These are phyloP conservation scores for Callipepla californica DNA, from an alignment of 2,113 vertebrate genomes.

Conservation along the genomic window DNA sequence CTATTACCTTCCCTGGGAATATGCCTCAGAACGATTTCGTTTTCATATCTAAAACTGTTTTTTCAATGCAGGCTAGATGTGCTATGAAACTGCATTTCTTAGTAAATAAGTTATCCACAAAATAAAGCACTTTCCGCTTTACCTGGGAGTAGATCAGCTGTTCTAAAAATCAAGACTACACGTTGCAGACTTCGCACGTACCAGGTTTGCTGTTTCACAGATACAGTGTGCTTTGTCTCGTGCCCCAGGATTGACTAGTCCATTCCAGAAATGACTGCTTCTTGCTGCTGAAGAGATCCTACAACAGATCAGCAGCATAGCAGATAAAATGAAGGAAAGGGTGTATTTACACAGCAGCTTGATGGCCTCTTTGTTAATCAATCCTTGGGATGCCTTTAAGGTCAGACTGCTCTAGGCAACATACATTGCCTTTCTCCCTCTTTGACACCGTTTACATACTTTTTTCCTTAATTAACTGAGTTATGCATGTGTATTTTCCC, in stretches of 20 bases:
- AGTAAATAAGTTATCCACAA: background rate
- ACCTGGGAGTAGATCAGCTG: background rate
- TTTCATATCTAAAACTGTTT: background rate
- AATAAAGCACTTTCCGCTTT: background rate
- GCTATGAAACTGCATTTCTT: background rate
- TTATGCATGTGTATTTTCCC: background rate
- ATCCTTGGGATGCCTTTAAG: background rate
- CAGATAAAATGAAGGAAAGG: background rate
- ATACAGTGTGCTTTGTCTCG: background rate
- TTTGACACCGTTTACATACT: background rate
- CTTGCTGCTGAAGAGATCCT: background rate
- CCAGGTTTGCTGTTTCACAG: background rate
- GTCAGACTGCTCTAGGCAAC: background rate
- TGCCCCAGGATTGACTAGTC: background rate
- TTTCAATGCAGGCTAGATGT: background rate
- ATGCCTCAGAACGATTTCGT: rapidly evolving
- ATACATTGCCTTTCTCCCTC: background rate
- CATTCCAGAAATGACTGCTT: background rate
- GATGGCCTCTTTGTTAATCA: background rate
- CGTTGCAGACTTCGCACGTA: background rate
- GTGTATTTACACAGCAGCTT: background rate
- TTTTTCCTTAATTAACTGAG: constrained; percentile 9
- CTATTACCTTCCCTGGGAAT: background rate
- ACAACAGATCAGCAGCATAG: background rate
- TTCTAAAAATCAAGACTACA: background rate